Evolutionary conservation across 2,888 invertebrate genomes (phyloP).

Genomic region (Synergus umbraculus): DNA sequence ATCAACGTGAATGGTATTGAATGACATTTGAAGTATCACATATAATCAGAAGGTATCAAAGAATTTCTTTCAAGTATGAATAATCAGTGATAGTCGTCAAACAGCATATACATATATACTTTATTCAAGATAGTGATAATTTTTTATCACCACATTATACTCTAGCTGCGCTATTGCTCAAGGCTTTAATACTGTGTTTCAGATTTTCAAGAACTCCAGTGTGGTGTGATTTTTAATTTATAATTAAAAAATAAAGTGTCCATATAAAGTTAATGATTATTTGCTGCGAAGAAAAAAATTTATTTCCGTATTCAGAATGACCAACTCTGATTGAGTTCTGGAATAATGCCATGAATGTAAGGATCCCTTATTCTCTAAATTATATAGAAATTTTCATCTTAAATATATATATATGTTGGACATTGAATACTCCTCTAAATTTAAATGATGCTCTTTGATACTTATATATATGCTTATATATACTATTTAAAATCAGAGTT

Average conservation of each 20-base stretch:
- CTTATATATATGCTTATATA: too few relatives aligned
- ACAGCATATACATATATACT: background rate
- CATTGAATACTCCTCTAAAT: too few relatives aligned
- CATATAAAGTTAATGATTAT: background rate
- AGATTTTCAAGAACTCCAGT: background rate
- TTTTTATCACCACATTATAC: background rate
- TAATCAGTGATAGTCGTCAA: background rate
- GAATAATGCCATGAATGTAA: slow-evolving; percentile 35
- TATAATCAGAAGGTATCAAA: background rate
- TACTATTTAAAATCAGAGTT: too few relatives aligned
- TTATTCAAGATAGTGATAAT: background rate
- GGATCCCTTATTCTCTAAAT: background rate
- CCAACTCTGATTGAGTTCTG: background rate
- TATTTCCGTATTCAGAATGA: background rate
- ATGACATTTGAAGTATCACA: background rate
- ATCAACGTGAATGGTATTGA: background rate
- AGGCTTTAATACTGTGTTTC: background rate
- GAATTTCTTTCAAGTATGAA: background rate
- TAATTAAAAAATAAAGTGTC: background rate
- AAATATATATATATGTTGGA: background rate
- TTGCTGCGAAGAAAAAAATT: background rate
- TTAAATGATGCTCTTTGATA: too few relatives aligned
- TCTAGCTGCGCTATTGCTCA: background rate
- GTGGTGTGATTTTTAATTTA: background rate
- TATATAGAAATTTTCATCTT: background rate